Percentiles rank a stretch among this genome's conserved stretches.
These are phyloP conservation scores for Nasonia longicornis DNA, from an alignment of 1,140 invertebrate genomes.

Conservation along the genomic window DNA sequence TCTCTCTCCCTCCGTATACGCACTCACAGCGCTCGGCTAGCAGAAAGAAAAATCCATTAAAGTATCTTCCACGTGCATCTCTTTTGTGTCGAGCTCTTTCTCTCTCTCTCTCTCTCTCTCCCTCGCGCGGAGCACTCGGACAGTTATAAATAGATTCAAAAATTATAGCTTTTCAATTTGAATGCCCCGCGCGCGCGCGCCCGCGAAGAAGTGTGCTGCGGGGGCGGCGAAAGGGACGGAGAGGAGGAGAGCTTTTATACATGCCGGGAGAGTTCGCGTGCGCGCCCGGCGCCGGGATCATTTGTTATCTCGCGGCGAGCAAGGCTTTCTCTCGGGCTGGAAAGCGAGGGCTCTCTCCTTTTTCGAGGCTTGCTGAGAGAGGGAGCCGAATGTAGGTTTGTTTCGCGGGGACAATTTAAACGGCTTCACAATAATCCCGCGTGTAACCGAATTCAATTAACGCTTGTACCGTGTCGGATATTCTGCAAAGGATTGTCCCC, in stretches of 20 bases:
- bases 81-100: conserved; percentile 29
- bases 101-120: neutral
- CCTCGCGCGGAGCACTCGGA: conserved; percentile 29
- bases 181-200: conserved; percentile 4
- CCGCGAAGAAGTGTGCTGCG: conserved; percentile 3
- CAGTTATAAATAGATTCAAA: conserved; percentile 52
- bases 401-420: conserved; percentile 38
- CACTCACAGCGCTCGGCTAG: neutral
- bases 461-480: neutral
- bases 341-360: neutral
- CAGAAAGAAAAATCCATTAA: conserved; percentile 44
- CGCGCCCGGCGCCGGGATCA: conserved; percentile 26
- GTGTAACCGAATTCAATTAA: conserved; percentile 37
- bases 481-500: neutral
- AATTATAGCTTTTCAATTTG: conserved; percentile 52
- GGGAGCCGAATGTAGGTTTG: conserved; percentile 8
- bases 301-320: conserved; percentile 41
- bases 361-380: neutral
- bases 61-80: conserved; percentile 40
- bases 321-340: conserved; percentile 4
- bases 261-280: conserved; percentile 22
- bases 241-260: conserved; percentile 29
- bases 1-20: neutral
- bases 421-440: conserved; percentile 30
- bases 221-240: conserved; percentile 12